These are phyloP conservation scores for Heliconius melpomene DNA, from an alignment of 1,140 invertebrate genomes.

Conservation along the genomic window DNA sequence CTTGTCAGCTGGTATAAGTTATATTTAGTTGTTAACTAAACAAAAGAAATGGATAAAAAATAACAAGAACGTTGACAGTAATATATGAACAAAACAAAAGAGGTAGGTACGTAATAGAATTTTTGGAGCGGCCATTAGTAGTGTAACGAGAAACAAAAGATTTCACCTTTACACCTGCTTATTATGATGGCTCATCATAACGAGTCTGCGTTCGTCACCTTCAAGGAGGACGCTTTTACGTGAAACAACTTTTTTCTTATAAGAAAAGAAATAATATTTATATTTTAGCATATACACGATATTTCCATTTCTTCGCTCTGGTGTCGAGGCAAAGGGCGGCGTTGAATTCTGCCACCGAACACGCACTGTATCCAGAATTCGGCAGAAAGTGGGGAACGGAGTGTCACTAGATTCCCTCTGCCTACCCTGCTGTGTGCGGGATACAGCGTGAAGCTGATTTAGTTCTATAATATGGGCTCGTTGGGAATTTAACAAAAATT, in stretches of 20 bases:
- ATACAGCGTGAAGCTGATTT: no score
- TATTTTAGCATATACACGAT: no score
- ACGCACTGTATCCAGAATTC: no score
- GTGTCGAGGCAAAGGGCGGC: no score
- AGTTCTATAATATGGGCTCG: no score
- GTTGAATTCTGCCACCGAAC: no score
- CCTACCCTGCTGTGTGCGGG: no score
- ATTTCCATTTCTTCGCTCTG: no score
- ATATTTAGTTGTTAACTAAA: not conserved
- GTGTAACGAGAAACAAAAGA: constrained; percentile 12
- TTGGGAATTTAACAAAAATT: no score
- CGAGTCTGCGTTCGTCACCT: not conserved
- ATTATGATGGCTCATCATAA: not conserved
- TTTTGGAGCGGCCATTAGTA: constrained; percentile 4
- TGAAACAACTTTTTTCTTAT: not conserved
- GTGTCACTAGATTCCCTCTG: no score
- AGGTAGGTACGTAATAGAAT: not conserved
- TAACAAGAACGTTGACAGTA: not conserved
- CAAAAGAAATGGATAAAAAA: no score
- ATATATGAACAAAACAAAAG: constrained; percentile 4
- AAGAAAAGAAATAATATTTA: not conserved
- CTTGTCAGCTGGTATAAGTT: not conserved
- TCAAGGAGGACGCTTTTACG: not conserved
- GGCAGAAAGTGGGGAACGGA: no score
- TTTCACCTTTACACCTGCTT: not conserved